Conservation (phyloP, 2,113 vertebrate species). For the Epinephelus moara region DNA sequence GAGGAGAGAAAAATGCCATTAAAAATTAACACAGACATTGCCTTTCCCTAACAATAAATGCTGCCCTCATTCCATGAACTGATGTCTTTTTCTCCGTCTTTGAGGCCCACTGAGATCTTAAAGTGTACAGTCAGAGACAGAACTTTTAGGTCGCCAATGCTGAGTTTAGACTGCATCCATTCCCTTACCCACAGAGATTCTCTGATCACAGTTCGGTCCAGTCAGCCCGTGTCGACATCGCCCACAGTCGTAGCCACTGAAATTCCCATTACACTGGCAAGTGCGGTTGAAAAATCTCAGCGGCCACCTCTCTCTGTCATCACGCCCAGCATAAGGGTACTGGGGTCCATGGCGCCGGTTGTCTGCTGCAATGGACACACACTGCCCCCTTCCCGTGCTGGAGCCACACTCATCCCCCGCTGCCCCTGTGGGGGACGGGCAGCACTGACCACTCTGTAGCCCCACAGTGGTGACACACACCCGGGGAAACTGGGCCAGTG, state of each 20-base stretch:
- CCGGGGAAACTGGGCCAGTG: constrained; percentile 90
- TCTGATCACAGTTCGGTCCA: constrained; percentile 89
- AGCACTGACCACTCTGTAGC: constrained; percentile 89
- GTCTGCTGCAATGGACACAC: constrained; percentile 86
- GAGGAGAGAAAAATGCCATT: constrained; percentile 34
- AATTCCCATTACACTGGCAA: constrained; percentile 91
- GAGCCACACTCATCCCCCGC: constrained; percentile 89
- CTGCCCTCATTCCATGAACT: constrained; percentile 13
- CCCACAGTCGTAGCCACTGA: constrained; percentile 92
- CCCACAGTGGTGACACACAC: constrained; percentile 86
- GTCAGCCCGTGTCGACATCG: constrained; percentile 88
- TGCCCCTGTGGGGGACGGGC: constrained; percentile 86
- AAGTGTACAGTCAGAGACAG: neutral
- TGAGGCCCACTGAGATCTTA: constrained; percentile 11
- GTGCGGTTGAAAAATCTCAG: constrained; percentile 93
- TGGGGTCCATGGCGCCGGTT: constrained; percentile 89
- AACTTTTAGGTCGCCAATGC: constrained; percentile 15
- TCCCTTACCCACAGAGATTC: constrained; percentile 87
- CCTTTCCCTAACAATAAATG: constrained; percentile 29
- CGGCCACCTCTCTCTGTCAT: constrained; percentile 95
- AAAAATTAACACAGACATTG: constrained; percentile 49
- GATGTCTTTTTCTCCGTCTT: constrained; percentile 13
- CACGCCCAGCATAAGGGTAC: constrained; percentile 91
- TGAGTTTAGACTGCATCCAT: constrained; percentile 71
- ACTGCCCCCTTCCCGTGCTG: constrained; percentile 89